Percentiles rank a stretch among this genome's conserved stretches.
Evolutionary conservation across 2,113 vertebrate genomes (phyloP).

Genomic region (Diphyllodes magnificus): DNA sequence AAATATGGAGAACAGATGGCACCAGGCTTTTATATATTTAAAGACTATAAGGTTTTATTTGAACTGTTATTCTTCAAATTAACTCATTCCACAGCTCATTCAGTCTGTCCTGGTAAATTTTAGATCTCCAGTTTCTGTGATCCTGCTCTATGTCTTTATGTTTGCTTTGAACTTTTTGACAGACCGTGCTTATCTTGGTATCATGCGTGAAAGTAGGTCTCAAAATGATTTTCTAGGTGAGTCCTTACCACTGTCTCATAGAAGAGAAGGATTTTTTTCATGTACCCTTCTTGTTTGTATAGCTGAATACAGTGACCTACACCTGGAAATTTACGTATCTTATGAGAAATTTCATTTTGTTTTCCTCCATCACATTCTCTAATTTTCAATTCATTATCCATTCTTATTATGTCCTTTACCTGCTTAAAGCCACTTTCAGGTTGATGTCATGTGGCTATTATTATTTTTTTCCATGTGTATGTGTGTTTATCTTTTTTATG

Average conservation of each 20-base stretch:
- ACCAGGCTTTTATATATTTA: background rate
- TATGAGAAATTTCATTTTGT: background rate
- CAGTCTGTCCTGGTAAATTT: background rate
- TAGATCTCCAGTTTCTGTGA: background rate
- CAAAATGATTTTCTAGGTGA: background rate
- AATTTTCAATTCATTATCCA: background rate
- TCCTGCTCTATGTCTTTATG: background rate
- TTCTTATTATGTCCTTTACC: background rate
- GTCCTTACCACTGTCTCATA: background rate
- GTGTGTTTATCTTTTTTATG: background rate
- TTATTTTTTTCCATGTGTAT: accelerated
- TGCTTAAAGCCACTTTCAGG: background rate
- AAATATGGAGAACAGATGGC: background rate
- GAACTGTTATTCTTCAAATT: background rate
- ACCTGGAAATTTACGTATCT: background rate
- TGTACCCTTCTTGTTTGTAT: background rate
- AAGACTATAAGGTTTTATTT: background rate
- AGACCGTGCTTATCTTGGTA: background rate
- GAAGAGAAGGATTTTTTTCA: background rate
- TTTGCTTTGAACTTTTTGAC: background rate
- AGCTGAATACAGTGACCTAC: background rate
- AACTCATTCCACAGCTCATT: background rate
- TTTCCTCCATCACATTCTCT: background rate
- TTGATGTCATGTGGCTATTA: background rate
- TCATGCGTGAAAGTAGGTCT: background rate